Conservation (phyloP, 2,888 invertebrate genomes). For the Caenorhabditis sp. region DNA sequence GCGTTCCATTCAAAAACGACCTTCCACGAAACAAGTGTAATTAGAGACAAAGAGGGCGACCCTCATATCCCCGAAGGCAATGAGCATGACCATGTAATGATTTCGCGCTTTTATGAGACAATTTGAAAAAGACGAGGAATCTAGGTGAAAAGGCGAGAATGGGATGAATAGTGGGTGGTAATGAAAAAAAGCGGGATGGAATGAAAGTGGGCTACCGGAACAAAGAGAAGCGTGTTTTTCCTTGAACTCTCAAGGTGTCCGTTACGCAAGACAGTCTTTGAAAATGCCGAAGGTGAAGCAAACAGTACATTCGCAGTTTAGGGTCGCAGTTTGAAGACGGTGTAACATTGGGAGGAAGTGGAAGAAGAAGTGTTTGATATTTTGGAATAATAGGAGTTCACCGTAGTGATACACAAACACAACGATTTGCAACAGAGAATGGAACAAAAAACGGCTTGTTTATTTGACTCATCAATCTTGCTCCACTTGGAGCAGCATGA, state of each 20-base stretch:
- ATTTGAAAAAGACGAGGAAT: conserved; percentile 36
- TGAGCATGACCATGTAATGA: conserved; percentile 55
- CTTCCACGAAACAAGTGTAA: conserved; percentile 43
- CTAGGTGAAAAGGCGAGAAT: conserved; percentile 36
- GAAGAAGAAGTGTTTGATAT: neutral
- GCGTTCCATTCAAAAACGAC: conserved; percentile 52
- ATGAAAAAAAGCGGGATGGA: conserved; percentile 36
- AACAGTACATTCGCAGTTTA: neutral
- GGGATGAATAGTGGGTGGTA: conserved; percentile 23
- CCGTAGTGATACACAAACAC: conserved; percentile 1
- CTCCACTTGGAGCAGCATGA: conserved; percentile 21
- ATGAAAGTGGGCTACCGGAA: conserved; percentile 37
- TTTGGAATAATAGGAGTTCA: neutral
- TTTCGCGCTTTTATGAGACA: conserved; percentile 48
- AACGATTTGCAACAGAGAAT: conserved; percentile 20
- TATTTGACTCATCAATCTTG: conserved; percentile 48
- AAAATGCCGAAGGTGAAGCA: neutral
- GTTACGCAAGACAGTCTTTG: too few relatives aligned
- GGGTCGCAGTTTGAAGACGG: neutral
- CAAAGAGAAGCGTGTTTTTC: conserved; percentile 39
- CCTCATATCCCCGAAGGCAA: conserved; percentile 15
- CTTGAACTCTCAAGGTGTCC: conserved; percentile 20
- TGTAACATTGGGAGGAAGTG: neutral
- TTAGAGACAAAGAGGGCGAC: conserved; percentile 35
- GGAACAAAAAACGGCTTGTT: conserved; percentile 33